Evolutionary conservation across 2,113 vertebrate genomes (phyloP).

Genomic region (Oncorhynchus keta): DNA sequence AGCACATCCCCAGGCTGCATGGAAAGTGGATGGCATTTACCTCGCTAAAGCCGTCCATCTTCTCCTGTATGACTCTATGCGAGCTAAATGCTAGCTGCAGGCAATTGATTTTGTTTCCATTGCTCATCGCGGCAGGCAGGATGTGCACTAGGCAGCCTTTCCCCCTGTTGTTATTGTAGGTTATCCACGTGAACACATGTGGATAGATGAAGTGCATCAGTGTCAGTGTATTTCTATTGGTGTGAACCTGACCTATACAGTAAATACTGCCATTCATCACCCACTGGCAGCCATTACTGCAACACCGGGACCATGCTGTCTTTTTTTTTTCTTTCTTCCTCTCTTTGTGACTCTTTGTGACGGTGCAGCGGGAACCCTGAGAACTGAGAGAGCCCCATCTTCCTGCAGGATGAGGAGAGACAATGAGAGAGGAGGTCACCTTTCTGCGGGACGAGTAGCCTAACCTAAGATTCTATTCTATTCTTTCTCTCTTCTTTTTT

Average conservation of each 20-base stretch:
- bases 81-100: neutral
- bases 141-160: too few species aligned
- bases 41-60: neutral
- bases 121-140: neutral
- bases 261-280: constrained; percentile 1
- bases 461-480: constrained; percentile 4
- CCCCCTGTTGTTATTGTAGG: too few species aligned
- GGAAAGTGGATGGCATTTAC: neutral
- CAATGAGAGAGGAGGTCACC: constrained; percentile 24
- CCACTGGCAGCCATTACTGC: neutral
- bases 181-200: too few species aligned
- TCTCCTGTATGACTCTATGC: neutral
- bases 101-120: neutral
- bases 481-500: neutral
- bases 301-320: neutral
- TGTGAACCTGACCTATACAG: neutral
- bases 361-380: neutral
- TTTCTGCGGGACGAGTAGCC: constrained; percentile 17
- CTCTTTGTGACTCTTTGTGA: constrained; percentile 16
- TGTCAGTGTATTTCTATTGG: neutral
- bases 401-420: constrained; percentile 28
- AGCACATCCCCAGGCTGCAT: constrained; percentile 4
- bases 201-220: too few species aligned
- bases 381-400: constrained; percentile 9
- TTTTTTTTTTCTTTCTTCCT: constrained; percentile 16